Evolutionary conservation across 2,888 invertebrate species (phyloP).

Genomic region (Malachius bipustulatus): DNA sequence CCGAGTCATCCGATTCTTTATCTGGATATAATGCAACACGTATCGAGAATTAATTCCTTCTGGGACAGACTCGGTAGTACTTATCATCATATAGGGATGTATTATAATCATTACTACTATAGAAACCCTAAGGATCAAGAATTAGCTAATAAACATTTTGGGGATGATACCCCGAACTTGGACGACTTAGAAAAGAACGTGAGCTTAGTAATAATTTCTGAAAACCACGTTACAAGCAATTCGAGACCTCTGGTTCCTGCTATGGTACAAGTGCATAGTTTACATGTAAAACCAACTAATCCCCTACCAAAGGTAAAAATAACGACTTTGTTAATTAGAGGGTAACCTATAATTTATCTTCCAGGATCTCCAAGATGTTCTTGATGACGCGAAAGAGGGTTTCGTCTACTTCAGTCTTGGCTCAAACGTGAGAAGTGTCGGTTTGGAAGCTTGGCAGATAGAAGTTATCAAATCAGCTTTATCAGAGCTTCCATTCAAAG

Average conservation of each 20-base stretch:
- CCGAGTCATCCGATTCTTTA: constrained; percentile 24
- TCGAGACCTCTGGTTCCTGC: constrained; percentile 1
- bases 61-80: constrained; percentile 3
- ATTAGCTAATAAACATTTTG: neutral
- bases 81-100: neutral
- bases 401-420: too few relatives aligned
- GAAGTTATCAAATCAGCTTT: too few relatives aligned
- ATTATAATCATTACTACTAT: neutral
- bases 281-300: neutral
- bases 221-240: neutral
- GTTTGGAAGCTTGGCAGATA: too few relatives aligned
- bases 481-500: too few relatives aligned
- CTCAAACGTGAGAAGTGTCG: too few relatives aligned
- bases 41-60: constrained; percentile 1
- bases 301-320: neutral
- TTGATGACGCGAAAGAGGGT: too few relatives aligned
- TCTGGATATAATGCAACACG: constrained; percentile 17
- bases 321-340: too few relatives aligned
- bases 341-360: too few relatives aligned
- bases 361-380: too few relatives aligned
- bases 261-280: neutral
- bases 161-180: constrained; percentile 10
- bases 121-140: neutral
- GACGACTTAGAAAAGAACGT: constrained; percentile 1
- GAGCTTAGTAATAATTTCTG: neutral